Conservation (phyloP, 2,888 invertebrate species). For the Sympetrum striolatum region DNA sequence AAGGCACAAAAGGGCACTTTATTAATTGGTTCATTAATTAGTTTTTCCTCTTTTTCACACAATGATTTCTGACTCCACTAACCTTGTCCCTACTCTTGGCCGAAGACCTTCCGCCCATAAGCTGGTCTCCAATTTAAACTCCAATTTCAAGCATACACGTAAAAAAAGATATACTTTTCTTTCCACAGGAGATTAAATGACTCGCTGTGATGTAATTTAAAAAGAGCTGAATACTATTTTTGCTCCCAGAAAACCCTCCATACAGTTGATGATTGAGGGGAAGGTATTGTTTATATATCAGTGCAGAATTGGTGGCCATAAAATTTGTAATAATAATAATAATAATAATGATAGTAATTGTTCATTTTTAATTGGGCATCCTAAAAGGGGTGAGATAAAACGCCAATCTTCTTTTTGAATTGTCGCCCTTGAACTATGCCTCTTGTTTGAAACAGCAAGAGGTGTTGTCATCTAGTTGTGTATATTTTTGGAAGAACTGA, state of each 20-base stretch:
- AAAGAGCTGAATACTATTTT: slow-evolving; percentile 42
- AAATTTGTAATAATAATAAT: slow-evolving; percentile 43
- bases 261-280: slow-evolving; percentile 38
- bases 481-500: slow-evolving; percentile 50
- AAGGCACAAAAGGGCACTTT: slow-evolving; percentile 29
- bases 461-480: slow-evolving; percentile 48
- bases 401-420: slow-evolving; percentile 47
- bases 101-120: slow-evolving; percentile 39
- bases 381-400: slow-evolving; percentile 30
- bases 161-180: slow-evolving; percentile 25
- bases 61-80: slow-evolving; percentile 9
- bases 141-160: slow-evolving; percentile 32
- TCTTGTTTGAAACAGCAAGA: neutral
- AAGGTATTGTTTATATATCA: slow-evolving; percentile 42
- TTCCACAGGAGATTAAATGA: slow-evolving; percentile 39
- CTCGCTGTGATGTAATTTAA: slow-evolving; percentile 42
- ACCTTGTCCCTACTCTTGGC: slow-evolving; percentile 22
- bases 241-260: slow-evolving; percentile 37
- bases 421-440: slow-evolving; percentile 31
- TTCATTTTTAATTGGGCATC: slow-evolving; percentile 27
- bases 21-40: slow-evolving; percentile 1
- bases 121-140: slow-evolving; percentile 35
- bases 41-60: neutral
- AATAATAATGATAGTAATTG: slow-evolving; percentile 38
- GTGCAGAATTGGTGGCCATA: slow-evolving; percentile 40